Percentiles rank a stretch among this genome's conserved stretches.
phyloP scores from a whole-genome alignment of 1,140 invertebrate species.

The Temnothorax curvispinosus region DNA sequence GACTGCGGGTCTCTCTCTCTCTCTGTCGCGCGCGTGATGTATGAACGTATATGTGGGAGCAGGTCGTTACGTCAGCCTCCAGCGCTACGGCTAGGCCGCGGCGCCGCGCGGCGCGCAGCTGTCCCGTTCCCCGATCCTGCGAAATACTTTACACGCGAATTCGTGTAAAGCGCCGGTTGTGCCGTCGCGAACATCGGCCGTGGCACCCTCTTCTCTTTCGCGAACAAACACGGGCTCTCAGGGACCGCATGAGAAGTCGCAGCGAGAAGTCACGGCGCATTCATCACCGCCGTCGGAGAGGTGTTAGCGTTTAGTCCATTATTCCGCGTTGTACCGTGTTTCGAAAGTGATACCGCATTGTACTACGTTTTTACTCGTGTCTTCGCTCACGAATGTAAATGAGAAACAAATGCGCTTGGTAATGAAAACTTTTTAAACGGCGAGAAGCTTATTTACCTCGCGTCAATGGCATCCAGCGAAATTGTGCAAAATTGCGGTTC shows the following conservation, averaged over 20 bases:
- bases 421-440: neutral
- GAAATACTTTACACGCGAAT: slow-evolving; percentile 50
- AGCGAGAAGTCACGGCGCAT: slow-evolving; percentile 49
- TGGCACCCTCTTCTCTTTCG: slow-evolving; percentile 23
- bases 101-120: neutral
- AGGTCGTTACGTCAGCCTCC: slow-evolving; percentile 76
- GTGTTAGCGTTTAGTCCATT: slow-evolving; percentile 54
- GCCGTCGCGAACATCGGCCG: slow-evolving; percentile 7
- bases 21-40: slow-evolving; percentile 59
- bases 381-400: slow-evolving; percentile 7
- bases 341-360: slow-evolving; percentile 59
- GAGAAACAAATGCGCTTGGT: slow-evolving; percentile 8
- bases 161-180: slow-evolving; percentile 60
- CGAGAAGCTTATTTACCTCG: neutral
- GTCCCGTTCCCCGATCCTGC: slow-evolving; percentile 54
- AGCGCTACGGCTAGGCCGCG: neutral
- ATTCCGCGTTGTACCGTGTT: slow-evolving; percentile 51
- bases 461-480: neutral
- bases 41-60: slow-evolving; percentile 78
- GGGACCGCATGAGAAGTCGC: slow-evolving; percentile 3
- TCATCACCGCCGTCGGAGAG: slow-evolving; percentile 42
- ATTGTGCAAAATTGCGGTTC: neutral
- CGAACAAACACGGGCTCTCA: slow-evolving; percentile 18
- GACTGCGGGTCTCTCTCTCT: slow-evolving; percentile 46
- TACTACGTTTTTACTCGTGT: slow-evolving; percentile 41